Percentiles rank a stretch among this genome's conserved stretches.
These are phyloP conservation scores for Selenia dentaria DNA, from an alignment of 2,888 invertebrate genomes.

Conservation along the genomic window DNA sequence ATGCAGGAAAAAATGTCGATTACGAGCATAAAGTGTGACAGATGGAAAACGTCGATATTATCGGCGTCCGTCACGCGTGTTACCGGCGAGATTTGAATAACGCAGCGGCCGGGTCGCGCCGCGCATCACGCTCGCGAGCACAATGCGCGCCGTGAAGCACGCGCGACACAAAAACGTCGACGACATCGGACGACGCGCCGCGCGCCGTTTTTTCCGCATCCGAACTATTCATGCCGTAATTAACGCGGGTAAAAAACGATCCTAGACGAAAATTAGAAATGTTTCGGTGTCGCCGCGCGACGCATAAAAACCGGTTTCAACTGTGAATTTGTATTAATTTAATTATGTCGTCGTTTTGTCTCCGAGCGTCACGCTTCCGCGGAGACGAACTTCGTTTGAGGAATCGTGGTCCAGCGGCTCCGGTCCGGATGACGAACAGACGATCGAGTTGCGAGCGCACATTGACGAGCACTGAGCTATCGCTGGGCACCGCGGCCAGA, in stretches of 20 bases:
- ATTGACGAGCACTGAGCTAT: not conserved
- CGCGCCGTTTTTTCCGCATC: slow-evolving; percentile 44
- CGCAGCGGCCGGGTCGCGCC: slow-evolving; percentile 4
- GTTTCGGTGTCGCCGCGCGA: slow-evolving; percentile 63
- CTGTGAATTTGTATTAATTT: slow-evolving; percentile 71
- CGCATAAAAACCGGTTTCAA: slow-evolving; percentile 56
- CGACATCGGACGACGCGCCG: slow-evolving; percentile 30
- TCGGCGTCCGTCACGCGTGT: slow-evolving; percentile 23
- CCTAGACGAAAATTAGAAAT: slow-evolving; percentile 75
- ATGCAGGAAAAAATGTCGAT: slow-evolving; percentile 17
- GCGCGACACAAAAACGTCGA: slow-evolving; percentile 56
- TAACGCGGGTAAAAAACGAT: slow-evolving; percentile 73
- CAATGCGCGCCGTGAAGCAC: slow-evolving; percentile 61
- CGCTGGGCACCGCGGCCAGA: not conserved
- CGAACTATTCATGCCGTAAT: slow-evolving; percentile 74
- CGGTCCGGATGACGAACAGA: not conserved
- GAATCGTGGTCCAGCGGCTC: slow-evolving; percentile 14
- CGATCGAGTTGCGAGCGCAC: not conserved
- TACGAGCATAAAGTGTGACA: slow-evolving; percentile 22
- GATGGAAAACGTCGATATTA: slow-evolving; percentile 19
- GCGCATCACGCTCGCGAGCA: slow-evolving; percentile 5
- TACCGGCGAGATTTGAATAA: slow-evolving; percentile 21
- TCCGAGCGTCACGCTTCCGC: slow-evolving; percentile 44
- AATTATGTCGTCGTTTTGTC: slow-evolving; percentile 70
- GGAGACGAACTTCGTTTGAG: slow-evolving; percentile 15